Conservation (phyloP, 2,113 vertebrate genomes). For the Cygnus buccinator region DNA sequence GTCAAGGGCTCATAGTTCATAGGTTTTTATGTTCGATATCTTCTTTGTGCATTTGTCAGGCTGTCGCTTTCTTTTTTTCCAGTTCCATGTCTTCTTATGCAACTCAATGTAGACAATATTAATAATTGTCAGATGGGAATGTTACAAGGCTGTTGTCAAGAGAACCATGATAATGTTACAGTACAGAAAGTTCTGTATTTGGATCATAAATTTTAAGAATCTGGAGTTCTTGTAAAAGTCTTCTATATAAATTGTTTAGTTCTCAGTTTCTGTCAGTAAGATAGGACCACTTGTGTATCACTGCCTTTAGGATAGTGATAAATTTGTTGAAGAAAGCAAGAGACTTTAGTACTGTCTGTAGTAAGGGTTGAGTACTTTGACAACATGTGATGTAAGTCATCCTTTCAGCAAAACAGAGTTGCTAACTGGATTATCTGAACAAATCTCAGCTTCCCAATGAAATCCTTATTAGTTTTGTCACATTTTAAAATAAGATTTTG, state of each 20-base stretch:
- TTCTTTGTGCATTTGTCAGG: not conserved
- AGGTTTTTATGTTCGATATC: not conserved
- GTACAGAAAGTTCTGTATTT: not conserved
- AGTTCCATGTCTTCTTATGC: not conserved
- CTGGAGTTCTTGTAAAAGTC: not conserved
- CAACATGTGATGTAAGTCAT: not conserved
- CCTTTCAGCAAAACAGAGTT: not conserved
- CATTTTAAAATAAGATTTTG: not conserved
- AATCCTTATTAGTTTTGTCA: not conserved
- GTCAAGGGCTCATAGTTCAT: not conserved
- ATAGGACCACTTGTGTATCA: not conserved
- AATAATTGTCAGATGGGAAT: not conserved
- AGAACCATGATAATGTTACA: not conserved
- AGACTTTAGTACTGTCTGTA: not conserved
- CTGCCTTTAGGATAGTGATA: not conserved
- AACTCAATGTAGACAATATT: not conserved
- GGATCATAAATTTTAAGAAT: not conserved
- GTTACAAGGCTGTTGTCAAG: not conserved
- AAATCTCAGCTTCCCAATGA: not conserved
- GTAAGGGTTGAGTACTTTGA: not conserved
- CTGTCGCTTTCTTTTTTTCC: not conserved
- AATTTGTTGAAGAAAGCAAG: not conserved
- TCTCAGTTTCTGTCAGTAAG: not conserved
- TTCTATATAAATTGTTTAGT: not conserved
- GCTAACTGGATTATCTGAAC: not conserved